Evolutionary conservation across 1,140 invertebrate species (phyloP).

Genomic region (Drosophila nikananu): DNA sequence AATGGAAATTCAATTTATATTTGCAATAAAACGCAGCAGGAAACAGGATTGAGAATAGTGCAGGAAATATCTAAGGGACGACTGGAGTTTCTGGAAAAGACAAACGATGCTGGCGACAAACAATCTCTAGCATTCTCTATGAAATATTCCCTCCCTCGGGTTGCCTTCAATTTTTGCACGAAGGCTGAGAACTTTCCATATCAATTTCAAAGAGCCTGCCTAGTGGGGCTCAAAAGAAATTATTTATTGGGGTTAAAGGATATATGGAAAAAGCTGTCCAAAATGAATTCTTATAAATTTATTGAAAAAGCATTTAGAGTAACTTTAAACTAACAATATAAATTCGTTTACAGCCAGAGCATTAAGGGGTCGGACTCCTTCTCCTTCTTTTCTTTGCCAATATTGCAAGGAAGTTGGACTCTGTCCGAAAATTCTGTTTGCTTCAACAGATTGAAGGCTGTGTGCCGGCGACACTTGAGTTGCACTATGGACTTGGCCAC

Average conservation of each 20-base stretch:
- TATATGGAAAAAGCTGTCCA: background rate
- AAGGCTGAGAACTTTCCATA: background rate
- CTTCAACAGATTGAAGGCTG: slow-evolving; percentile 51
- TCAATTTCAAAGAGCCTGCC: background rate
- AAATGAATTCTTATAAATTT: background rate
- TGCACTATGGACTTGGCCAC: slow-evolving; percentile 15
- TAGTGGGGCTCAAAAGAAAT: background rate
- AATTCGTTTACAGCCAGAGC: background rate
- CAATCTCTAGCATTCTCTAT: slow-evolving; percentile 44
- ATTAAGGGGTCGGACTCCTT: slow-evolving; percentile 1
- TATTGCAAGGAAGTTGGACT: slow-evolving; percentile 39
- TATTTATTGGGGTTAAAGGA: slow-evolving; percentile 1
- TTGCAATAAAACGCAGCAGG: slow-evolving; percentile 57
- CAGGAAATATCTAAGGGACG: slow-evolving; percentile 11
- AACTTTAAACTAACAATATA: background rate
- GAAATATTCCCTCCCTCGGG: slow-evolving; percentile 14
- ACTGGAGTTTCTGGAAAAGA: slow-evolving; percentile 38
- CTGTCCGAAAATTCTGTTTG: slow-evolving; percentile 45
- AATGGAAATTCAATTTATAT: slow-evolving; percentile 76
- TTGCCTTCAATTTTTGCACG: slow-evolving; percentile 1
- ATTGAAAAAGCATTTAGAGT: background rate
- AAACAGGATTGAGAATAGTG: background rate
- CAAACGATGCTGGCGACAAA: slow-evolving; percentile 57
- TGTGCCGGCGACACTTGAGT: slow-evolving; percentile 52
- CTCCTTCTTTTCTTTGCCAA: slow-evolving; percentile 16